Conservation (phyloP, 2,797 vertebrate species). For the Gymnocypris eckloni region DNA sequence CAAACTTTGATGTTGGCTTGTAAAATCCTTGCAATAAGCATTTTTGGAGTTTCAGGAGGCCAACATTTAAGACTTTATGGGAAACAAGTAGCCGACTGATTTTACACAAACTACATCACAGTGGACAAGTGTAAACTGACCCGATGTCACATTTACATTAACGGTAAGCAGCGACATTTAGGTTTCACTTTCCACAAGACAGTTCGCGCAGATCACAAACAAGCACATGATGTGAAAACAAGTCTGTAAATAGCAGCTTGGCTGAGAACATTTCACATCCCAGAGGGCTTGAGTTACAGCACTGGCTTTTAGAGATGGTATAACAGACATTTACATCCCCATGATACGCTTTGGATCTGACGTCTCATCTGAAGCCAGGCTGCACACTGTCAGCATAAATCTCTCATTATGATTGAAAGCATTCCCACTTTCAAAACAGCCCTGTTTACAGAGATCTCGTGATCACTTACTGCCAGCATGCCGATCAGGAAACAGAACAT, state of each 20-base stretch:
- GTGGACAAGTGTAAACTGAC: not conserved
- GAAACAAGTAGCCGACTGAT: not conserved
- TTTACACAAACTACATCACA: not conserved
- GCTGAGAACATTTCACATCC: slow-evolving; percentile 51
- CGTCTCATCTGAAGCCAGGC: not conserved
- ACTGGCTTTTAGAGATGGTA: slow-evolving; percentile 49
- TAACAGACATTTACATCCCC: slow-evolving; percentile 40
- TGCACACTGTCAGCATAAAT: slow-evolving; percentile 17
- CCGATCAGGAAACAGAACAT: slow-evolving; percentile 10
- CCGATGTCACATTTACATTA: not conserved
- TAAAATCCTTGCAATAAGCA: not conserved
- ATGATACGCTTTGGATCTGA: slow-evolving; percentile 19
- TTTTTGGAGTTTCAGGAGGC: not conserved
- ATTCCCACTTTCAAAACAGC: not conserved
- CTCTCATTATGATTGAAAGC: slow-evolving; percentile 3
- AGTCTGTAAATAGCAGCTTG: slow-evolving; percentile 74
- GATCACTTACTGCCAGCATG: not conserved
- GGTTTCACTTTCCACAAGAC: slow-evolving; percentile 33
- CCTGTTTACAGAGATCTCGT: not conserved
- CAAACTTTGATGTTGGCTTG: not conserved
- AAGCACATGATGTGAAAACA: slow-evolving; percentile 75
- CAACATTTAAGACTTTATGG: not conserved
- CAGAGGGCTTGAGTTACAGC: slow-evolving; percentile 68
- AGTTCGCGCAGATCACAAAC: slow-evolving; percentile 52
- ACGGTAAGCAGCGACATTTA: not conserved